phyloP scores from a whole-genome alignment of 2,888 invertebrate genomes.

The Microctonus hyperodae region DNA sequence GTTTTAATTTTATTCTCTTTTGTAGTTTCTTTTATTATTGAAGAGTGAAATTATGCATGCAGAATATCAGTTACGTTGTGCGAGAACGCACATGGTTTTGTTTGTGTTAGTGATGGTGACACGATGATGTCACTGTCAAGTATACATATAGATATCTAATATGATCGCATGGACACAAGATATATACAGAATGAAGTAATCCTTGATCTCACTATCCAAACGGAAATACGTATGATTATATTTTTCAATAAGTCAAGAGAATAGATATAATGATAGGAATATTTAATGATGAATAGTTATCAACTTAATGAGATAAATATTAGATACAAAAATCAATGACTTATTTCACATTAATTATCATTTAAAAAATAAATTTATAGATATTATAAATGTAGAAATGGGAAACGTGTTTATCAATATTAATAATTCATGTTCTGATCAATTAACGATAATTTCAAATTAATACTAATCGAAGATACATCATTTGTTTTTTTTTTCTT shows the following conservation, averaged over 20 bases:
- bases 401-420: neutral
- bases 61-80: neutral
- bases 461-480: neutral
- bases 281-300: no score
- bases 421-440: neutral
- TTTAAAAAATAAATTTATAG: neutral
- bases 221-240: neutral
- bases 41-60: neutral
- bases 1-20: no score
- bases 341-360: neutral
- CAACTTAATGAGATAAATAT: no score
- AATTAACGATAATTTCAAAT: neutral
- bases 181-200: constrained; percentile 21
- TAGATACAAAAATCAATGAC: no score
- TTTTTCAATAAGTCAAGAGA: no score
- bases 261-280: no score
- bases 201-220: constrained; percentile 23
- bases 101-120: constrained; percentile 17
- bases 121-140: constrained; percentile 25
- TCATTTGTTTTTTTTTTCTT: neutral
- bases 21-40: neutral
- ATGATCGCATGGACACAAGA: constrained; percentile 1
- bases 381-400: no score
- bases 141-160: neutral
- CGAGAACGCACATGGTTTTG: constrained; percentile 27